Conservation (phyloP, 2,797 vertebrate genomes). For the Betta splendens region DNA sequence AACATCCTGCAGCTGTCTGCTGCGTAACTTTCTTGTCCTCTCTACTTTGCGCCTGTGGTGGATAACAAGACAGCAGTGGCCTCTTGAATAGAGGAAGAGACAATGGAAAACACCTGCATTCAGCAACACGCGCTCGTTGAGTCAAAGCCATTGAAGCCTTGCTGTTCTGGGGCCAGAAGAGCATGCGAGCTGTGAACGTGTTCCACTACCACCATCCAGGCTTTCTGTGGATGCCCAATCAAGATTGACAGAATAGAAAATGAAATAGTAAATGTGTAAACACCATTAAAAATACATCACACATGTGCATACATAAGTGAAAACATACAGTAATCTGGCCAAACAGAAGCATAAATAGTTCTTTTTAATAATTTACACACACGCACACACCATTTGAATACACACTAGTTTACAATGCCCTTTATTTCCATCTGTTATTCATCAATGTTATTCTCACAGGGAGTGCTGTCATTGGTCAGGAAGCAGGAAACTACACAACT, state of each 20-base stretch:
- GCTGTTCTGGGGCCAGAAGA: slow-evolving; percentile 6
- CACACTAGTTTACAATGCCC: slow-evolving; percentile 5
- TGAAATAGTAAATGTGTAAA: slow-evolving; percentile 74
- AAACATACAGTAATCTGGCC: slow-evolving; percentile 30
- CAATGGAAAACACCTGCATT: slow-evolving; percentile 17
- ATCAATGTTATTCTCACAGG: slow-evolving; percentile 3
- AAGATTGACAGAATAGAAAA: slow-evolving; percentile 55
- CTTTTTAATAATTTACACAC: slow-evolving; percentile 35
- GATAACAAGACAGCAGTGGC: slow-evolving; percentile 1
- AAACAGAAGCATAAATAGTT: slow-evolving; percentile 61
- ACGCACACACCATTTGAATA: slow-evolving; percentile 22
- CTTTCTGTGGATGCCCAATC: slow-evolving; percentile 8
- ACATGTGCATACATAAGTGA: slow-evolving; percentile 69
- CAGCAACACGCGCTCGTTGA: slow-evolving; percentile 8
- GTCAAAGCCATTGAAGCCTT: not conserved
- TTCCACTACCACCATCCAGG: not conserved
- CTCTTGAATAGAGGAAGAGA: not conserved
- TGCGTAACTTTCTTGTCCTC: not conserved
- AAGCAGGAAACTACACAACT: slow-evolving; percentile 33
- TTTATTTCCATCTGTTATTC: not conserved
- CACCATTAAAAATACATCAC: slow-evolving; percentile 61
- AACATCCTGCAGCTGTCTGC: slow-evolving; percentile 4
- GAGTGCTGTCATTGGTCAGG: slow-evolving; percentile 15
- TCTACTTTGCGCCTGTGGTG: slow-evolving; percentile 4
- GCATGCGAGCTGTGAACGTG: not conserved